These are phyloP conservation scores for Noctilio leporinus DNA, from an alignment of 2,113 vertebrate species.

Conservation along the genomic window DNA sequence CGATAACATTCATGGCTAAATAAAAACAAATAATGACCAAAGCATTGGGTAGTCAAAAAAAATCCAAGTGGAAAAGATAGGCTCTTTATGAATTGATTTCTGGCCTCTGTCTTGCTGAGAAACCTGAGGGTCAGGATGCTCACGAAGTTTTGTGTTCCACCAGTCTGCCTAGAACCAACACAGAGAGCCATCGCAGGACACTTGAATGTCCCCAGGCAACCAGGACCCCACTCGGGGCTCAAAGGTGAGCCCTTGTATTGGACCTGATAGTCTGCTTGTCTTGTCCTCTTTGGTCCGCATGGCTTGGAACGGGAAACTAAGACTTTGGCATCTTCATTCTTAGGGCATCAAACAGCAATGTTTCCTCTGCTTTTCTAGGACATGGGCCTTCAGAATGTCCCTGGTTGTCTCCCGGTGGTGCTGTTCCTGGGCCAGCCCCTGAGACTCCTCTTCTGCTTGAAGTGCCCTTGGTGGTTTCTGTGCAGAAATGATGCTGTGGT, in stretches of 20 bases:
- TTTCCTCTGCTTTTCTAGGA: no score
- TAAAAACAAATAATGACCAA: not conserved
- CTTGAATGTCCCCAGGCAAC: not conserved
- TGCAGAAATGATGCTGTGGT: not conserved
- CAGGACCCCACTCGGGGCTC: not conserved
- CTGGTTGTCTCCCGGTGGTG: not conserved
- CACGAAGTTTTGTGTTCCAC: not conserved
- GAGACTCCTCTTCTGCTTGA: not conserved
- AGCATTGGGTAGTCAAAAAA: no score
- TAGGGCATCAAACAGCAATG: no score
- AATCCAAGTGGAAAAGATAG: not conserved
- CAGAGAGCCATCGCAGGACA: not conserved
- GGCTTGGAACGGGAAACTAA: not conserved
- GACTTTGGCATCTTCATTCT: not conserved
- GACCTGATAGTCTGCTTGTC: not conserved
- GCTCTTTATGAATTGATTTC: not conserved
- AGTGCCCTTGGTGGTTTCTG: not conserved
- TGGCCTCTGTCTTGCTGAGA: not conserved
- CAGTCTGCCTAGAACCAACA: not conserved
- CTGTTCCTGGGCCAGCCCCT: accelerated
- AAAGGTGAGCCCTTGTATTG: not conserved
- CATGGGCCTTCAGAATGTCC: not conserved
- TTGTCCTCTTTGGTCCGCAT: not conserved
- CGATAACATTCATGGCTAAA: not conserved
- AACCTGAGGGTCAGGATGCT: not conserved